A percentile compares a stretch with the other conserved stretches of the same genome.
phyloP scores from a whole-genome alignment of 2,113 vertebrate genomes.

The Callithrix jacchus region DNA sequence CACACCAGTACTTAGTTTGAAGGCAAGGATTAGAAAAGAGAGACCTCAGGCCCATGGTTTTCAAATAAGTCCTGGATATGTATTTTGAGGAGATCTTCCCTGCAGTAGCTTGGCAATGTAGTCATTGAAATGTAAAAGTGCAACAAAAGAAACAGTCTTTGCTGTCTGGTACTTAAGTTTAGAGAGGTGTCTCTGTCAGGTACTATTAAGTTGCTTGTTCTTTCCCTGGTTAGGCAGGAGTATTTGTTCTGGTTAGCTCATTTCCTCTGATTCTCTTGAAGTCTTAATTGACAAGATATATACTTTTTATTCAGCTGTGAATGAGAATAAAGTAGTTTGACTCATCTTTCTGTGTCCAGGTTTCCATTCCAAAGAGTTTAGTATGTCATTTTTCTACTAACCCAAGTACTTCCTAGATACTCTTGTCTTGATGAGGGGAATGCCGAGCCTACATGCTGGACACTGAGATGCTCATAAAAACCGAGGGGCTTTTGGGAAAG shows the following conservation, averaged over 20 bases:
- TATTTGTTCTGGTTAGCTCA: constrained; percentile 28
- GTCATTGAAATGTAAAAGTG: too few relatives aligned
- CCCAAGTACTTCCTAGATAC: constrained; percentile 38
- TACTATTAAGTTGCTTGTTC: background rate
- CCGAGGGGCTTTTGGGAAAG: constrained; percentile 32
- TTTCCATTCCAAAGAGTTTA: constrained; percentile 26
- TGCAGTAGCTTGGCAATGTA: too few relatives aligned
- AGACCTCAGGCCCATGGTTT: background rate
- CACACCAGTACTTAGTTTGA: background rate
- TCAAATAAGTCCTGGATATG: background rate
- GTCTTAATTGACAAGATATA: background rate
- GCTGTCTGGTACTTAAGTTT: background rate
- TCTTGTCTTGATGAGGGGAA: constrained; percentile 5
- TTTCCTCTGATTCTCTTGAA: constrained; percentile 27
- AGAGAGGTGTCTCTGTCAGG: fast-evolving
- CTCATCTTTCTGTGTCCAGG: constrained; percentile 21
- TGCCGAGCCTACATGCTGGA: constrained; percentile 15
- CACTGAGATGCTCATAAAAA: background rate
- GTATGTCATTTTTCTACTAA: constrained; percentile 33
- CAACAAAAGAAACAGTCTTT: background rate
- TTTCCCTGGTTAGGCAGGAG: background rate
- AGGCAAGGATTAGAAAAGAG: background rate
- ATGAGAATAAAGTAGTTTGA: background rate
- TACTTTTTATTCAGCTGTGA: background rate
- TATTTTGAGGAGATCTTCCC: background rate